Evolutionary conservation across 1,140 invertebrate species (phyloP).

Genomic region (Belonocnema kinseyi): DNA sequence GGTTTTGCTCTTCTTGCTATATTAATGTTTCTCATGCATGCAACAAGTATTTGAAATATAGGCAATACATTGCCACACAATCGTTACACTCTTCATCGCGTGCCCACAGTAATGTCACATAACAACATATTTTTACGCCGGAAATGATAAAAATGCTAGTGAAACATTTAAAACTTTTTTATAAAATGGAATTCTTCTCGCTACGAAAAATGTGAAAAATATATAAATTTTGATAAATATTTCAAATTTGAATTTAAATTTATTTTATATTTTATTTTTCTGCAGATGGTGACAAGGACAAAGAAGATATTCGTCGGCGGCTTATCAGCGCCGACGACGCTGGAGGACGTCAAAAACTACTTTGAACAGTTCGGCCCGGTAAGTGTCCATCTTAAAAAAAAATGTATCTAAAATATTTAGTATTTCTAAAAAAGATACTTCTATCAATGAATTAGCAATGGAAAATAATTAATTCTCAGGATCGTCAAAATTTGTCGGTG

Average conservation of each 20-base stretch:
- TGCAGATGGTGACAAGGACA: slow-evolving; percentile 99
- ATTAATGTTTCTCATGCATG: slow-evolving; percentile 20
- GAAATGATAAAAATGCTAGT: slow-evolving; percentile 17
- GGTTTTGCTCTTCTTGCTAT: slow-evolving; percentile 20
- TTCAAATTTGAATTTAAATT: too few species aligned
- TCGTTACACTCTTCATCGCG: slow-evolving; percentile 19
- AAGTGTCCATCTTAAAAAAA: slow-evolving; percentile 76
- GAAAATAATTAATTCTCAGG: background rate
- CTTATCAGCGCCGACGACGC: slow-evolving; percentile 97
- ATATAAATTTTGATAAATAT: too few species aligned
- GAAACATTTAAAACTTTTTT: background rate
- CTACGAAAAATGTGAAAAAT: too few species aligned
- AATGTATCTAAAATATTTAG: slow-evolving; percentile 1
- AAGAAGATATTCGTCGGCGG: slow-evolving; percentile 99
- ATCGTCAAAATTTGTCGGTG: background rate
- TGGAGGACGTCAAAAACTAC: slow-evolving; percentile 99
- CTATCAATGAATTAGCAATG: background rate
- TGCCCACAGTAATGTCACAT: slow-evolving; percentile 21
- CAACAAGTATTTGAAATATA: slow-evolving; percentile 32
- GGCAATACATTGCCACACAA: slow-evolving; percentile 17
- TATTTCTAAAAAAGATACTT: slow-evolving; percentile 20
- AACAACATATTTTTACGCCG: slow-evolving; percentile 12
- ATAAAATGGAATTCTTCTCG: background rate
- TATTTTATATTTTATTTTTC: slow-evolving; percentile 62
- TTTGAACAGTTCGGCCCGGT: slow-evolving; percentile 99